These are phyloP conservation scores for Colossoma macropomum DNA, from an alignment of 2,113 vertebrate species.

Conservation along the genomic window DNA sequence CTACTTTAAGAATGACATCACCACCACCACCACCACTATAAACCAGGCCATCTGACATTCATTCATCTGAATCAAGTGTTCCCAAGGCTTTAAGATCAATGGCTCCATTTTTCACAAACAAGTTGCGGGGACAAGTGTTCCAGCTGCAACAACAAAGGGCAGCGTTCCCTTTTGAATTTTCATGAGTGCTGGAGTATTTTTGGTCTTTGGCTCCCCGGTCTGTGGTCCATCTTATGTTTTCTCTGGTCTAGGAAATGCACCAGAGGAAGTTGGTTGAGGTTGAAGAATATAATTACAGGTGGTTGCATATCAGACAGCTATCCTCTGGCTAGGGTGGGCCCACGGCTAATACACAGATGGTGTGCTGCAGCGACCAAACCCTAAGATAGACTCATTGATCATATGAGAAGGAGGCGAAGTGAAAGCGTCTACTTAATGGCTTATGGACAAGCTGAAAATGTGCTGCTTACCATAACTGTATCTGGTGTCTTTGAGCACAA, in stretches of 20 bases:
- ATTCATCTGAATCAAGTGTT: conserved; percentile 60
- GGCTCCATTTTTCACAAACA: conserved; percentile 54
- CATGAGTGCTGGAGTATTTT: conserved; percentile 63
- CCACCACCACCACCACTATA: conserved; percentile 31
- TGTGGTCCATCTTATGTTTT: conserved; percentile 65
- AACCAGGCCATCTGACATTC: conserved; percentile 52
- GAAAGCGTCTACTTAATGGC: conserved; percentile 51
- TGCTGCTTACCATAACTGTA: conserved; percentile 25
- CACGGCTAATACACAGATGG: conserved; percentile 64
- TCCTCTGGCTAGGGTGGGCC: conserved; percentile 65
- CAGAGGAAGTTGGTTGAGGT: conserved; percentile 64
- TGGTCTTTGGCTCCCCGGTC: conserved; percentile 56
- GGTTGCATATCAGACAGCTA: conserved; percentile 60
- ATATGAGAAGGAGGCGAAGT: conserved; percentile 37
- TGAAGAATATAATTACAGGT: conserved; percentile 69
- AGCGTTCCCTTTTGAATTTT: conserved; percentile 59
- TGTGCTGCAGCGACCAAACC: conserved; percentile 58
- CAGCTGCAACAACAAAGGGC: conserved; percentile 65
- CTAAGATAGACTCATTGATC: conserved; percentile 56
- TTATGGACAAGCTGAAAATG: conserved; percentile 36
- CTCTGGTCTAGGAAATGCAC: conserved; percentile 60
- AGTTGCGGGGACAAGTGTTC: conserved; percentile 60
- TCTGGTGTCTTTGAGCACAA: conserved; percentile 42
- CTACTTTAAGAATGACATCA: conserved; percentile 45
- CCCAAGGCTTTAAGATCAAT: conserved; percentile 59